These are phyloP conservation scores for Coptodon bakossiorum DNA, from an alignment of 2,113 vertebrate genomes.

Conservation along the genomic window DNA sequence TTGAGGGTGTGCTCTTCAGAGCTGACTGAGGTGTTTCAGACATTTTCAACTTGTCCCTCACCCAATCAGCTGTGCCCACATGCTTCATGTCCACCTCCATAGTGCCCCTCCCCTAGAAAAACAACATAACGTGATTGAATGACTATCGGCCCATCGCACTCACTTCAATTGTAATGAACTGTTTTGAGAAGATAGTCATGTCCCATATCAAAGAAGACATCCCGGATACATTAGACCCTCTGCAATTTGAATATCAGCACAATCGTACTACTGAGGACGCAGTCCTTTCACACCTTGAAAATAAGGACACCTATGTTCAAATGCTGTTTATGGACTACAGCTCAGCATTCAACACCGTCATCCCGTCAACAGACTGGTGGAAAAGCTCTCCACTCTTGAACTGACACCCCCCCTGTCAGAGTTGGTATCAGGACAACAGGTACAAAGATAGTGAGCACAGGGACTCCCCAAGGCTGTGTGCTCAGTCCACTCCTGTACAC, in stretches of 20 bases:
- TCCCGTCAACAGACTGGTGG: background rate
- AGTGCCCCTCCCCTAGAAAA: background rate
- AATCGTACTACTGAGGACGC: fast-evolving
- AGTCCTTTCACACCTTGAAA: background rate
- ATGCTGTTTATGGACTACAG: background rate
- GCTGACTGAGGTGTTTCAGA: background rate
- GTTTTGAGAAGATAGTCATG: background rate
- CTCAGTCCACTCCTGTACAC: background rate
- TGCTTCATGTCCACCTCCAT: background rate
- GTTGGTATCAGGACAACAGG: background rate
- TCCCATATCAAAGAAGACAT: background rate
- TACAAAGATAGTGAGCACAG: background rate
- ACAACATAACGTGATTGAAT: background rate
- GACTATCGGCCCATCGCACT: background rate
- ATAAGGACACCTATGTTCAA: background rate
- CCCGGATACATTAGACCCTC: background rate
- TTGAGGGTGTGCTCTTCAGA: background rate
- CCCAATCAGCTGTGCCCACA: background rate
- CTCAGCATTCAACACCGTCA: background rate
- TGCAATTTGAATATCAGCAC: background rate
- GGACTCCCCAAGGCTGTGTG: background rate
- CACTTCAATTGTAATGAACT: background rate
- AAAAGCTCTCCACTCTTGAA: background rate
- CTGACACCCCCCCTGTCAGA: background rate
- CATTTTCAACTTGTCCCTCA: background rate